Conservation (phyloP, 2,113 vertebrate species). For the Dolichallabes microphthalmus region DNA sequence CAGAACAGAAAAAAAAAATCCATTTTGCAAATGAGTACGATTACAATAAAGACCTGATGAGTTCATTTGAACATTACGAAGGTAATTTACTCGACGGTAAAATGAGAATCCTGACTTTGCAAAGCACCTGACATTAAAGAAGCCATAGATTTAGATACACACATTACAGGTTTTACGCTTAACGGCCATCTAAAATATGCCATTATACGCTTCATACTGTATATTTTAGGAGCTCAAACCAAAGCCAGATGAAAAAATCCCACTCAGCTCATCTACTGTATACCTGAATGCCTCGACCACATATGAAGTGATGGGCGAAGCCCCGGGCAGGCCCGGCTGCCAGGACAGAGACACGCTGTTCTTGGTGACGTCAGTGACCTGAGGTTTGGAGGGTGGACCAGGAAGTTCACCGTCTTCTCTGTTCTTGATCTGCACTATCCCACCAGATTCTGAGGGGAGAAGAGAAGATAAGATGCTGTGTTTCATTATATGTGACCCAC, state of each 20-base stretch:
- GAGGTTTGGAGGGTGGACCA: slow-evolving; percentile 93
- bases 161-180: slow-evolving; percentile 6
- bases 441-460: slow-evolving; percentile 77
- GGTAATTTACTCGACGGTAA: slow-evolving; percentile 2
- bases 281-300: slow-evolving; percentile 99
- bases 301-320: slow-evolving; percentile 83
- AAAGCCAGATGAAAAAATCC: slow-evolving; percentile 18
- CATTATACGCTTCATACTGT: not conserved
- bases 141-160: not conserved
- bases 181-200: not conserved
- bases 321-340: slow-evolving; percentile 84
- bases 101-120: slow-evolving; percentile 12
- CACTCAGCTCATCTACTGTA: not conserved
- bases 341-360: slow-evolving; percentile 96
- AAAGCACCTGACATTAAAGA: slow-evolving; percentile 8
- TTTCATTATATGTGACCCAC: not conserved
- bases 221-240: not conserved
- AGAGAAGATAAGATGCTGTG: not conserved
- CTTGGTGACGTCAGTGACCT: slow-evolving; percentile 96
- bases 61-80: slow-evolving; percentile 19
- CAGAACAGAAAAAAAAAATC: not conserved
- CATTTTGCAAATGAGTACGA: slow-evolving; percentile 28
- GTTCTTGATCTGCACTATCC: slow-evolving; percentile 79
- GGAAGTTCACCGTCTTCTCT: slow-evolving; percentile 89
- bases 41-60: slow-evolving; percentile 16